Percentiles rank a stretch among this genome's conserved stretches.
Evolutionary conservation across 2,888 invertebrate species (phyloP).

Genomic region (Mythimna ferrago): DNA sequence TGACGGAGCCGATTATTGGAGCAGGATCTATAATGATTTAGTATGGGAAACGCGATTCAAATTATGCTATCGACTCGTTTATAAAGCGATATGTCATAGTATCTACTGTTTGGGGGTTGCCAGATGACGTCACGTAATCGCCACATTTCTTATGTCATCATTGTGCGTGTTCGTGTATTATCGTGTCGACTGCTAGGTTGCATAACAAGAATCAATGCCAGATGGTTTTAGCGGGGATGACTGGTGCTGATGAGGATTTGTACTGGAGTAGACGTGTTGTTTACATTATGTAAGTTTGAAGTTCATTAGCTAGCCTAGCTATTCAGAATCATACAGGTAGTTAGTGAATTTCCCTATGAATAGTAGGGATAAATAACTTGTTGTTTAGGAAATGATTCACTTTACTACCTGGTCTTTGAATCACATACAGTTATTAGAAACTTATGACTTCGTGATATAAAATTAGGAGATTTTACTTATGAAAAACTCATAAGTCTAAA

Average conservation of each 20-base stretch:
- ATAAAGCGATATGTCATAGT: constrained; percentile 54
- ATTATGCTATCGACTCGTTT: constrained; percentile 56
- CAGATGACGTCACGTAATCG: constrained; percentile 60
- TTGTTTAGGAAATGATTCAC: no score
- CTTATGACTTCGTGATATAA: not conserved
- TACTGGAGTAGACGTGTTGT: not conserved
- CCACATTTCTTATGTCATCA: constrained; percentile 58
- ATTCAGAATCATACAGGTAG: no score
- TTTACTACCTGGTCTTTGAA: not conserved
- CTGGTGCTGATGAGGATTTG: constrained; percentile 9
- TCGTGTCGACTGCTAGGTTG: constrained; percentile 46
- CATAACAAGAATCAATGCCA: constrained; percentile 57
- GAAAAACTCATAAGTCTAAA: no score
- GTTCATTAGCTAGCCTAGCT: no score
- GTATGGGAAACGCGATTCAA: constrained; percentile 54
- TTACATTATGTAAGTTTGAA: constrained; percentile 12
- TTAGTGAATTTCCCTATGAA: no score
- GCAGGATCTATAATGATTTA: constrained; percentile 47
- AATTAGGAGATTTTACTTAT: no score
- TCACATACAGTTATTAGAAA: not conserved
- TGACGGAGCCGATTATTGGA: constrained; percentile 80
- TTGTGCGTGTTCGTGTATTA: constrained; percentile 49
- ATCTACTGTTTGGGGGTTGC: constrained; percentile 20
- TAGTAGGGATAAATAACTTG: no score
- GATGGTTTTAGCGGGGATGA: constrained; percentile 43